phyloP scores from a whole-genome alignment of 2,888 invertebrate species.

The Aleiodes alternator region DNA sequence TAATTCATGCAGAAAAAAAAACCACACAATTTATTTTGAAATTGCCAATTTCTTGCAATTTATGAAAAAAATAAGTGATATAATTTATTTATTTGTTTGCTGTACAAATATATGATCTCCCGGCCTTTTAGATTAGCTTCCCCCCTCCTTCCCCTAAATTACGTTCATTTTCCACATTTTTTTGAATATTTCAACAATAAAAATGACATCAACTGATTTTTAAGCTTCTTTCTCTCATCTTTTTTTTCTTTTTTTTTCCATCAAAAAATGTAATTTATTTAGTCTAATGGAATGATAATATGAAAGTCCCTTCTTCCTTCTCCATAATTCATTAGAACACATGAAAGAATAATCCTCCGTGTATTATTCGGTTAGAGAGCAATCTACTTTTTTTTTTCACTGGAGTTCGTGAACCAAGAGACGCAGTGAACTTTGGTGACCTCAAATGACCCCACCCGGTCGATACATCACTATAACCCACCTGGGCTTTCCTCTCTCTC shows the following conservation, averaged over 20 bases:
- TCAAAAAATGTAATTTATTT: neutral
- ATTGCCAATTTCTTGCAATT: neutral
- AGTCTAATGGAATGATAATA: too few species aligned
- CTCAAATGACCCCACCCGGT: conserved; percentile 71
- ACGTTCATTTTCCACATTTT: too few species aligned
- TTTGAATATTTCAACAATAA: too few species aligned
- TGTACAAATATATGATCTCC: too few species aligned
- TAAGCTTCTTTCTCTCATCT: neutral
- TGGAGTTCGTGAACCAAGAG: conserved; percentile 64
- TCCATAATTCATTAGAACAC: conserved; percentile 9
- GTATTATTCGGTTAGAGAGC: conserved; percentile 38
- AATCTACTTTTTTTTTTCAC: conserved; percentile 49
- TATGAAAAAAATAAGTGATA: too few species aligned
- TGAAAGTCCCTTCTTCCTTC: neutral
- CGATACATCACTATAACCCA: conserved; percentile 69
- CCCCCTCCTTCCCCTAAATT: too few species aligned
- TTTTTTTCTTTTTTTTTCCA: neutral
- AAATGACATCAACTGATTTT: too few species aligned
- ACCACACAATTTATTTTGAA: conserved; percentile 2
- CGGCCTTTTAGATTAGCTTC: too few species aligned
- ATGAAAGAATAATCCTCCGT: conserved; percentile 1
- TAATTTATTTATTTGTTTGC: too few species aligned
- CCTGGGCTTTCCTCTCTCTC: conserved; percentile 11
- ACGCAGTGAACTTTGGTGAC: conserved; percentile 73
- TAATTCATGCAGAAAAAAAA: conserved; percentile 49